Conservation (phyloP, 2,113 vertebrate genomes). For the Entosphenus tridentatus region DNA sequence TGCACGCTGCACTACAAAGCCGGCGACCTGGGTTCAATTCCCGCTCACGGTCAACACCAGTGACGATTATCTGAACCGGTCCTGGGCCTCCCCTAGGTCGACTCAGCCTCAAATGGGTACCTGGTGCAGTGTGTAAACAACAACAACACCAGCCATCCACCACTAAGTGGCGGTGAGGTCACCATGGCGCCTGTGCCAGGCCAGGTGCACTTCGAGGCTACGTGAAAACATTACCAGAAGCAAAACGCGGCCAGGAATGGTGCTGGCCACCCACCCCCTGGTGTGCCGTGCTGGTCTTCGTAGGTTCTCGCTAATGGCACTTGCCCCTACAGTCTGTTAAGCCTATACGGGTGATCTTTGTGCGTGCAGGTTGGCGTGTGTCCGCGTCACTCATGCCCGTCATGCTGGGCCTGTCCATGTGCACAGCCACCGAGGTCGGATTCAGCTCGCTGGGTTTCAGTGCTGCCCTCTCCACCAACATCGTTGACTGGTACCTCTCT, state of each 20-base stretch:
- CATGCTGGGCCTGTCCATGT: conserved; percentile 66
- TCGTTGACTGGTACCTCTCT: conserved; percentile 70
- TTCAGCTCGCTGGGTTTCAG: conserved; percentile 83
- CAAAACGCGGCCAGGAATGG: neutral
- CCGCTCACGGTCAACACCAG: too few species aligned
- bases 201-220: too few species aligned
- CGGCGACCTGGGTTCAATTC: too few species aligned
- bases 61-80: too few species aligned
- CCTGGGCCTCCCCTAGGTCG: too few species aligned
- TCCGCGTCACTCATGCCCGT: conserved; percentile 67
- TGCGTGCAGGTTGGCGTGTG: conserved; percentile 50
- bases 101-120: too few species aligned
- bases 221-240: too few species aligned
- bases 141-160: too few species aligned
- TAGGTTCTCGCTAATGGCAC: neutral
- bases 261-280: accelerated
- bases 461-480: conserved; percentile 73
- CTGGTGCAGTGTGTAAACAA: too few species aligned
- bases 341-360: neutral
- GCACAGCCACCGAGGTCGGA: conserved; percentile 66
- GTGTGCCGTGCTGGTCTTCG: neutral
- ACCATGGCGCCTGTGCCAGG: too few species aligned
- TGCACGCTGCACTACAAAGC: too few species aligned
- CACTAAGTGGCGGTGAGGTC: too few species aligned
- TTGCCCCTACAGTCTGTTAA: neutral